These are phyloP conservation scores for Peromyscus melanophrys DNA, from an alignment of 2,797 vertebrate species.

Conservation along the genomic window DNA sequence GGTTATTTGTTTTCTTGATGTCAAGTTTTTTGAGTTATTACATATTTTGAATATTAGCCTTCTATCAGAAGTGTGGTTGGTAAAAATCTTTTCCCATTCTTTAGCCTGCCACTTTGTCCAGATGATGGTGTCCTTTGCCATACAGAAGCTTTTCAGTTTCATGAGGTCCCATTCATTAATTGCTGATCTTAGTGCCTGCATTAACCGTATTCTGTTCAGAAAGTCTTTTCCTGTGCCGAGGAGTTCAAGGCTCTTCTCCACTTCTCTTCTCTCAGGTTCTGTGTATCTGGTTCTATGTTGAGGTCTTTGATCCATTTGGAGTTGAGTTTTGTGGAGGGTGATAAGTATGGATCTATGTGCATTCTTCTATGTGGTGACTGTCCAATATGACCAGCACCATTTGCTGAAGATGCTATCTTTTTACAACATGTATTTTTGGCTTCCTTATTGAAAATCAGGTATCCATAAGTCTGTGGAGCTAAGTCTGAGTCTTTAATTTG, in stretches of 20 bases:
- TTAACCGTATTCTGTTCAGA: too few species aligned
- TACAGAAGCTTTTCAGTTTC: neutral
- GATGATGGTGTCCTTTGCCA: neutral
- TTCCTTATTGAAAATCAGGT: neutral
- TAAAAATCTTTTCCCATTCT: neutral
- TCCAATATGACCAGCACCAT: neutral
- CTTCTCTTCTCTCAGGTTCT: neutral
- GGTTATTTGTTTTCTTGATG: neutral
- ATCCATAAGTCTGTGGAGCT: neutral
- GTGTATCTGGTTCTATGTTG: neutral
- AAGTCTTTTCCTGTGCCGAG: neutral
- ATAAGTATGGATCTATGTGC: neutral
- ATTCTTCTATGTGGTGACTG: neutral
- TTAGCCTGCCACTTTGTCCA: neutral
- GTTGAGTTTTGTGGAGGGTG: neutral
- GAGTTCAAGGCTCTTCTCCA: neutral
- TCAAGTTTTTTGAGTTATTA: neutral
- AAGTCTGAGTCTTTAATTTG: neutral
- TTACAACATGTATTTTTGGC: neutral
- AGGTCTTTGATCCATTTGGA: neutral
- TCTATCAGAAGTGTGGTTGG: neutral
- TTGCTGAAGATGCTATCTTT: neutral
- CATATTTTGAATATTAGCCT: neutral
- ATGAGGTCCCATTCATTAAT: neutral
- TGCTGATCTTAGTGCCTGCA: neutral